Evolutionary conservation across 2,797 vertebrate species (phyloP).

Genomic region (Heliangelus exortis): DNA sequence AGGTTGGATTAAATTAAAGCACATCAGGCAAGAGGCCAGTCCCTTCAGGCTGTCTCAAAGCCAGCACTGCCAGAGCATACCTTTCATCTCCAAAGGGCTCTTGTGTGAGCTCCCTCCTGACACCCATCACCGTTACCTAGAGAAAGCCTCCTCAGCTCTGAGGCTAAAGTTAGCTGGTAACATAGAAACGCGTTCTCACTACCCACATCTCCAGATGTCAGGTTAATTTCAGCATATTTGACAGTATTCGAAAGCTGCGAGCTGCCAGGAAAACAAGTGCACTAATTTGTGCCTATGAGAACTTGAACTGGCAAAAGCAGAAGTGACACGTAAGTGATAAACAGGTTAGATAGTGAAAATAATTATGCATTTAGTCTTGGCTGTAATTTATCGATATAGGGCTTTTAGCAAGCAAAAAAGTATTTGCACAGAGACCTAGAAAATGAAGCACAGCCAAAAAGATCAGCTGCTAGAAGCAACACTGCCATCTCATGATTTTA

Average conservation of each 20-base stretch:
- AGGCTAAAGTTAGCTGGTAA: slow-evolving; percentile 63
- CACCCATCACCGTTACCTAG: not conserved
- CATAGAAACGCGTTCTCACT: slow-evolving; percentile 64
- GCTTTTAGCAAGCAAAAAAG: slow-evolving; percentile 35
- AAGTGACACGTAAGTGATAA: not conserved
- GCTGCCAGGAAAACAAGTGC: slow-evolving; percentile 16
- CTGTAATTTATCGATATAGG: slow-evolving; percentile 12
- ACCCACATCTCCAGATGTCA: slow-evolving; percentile 69
- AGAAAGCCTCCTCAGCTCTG: slow-evolving; percentile 14
- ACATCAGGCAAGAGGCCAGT: not conserved
- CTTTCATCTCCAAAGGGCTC: not conserved
- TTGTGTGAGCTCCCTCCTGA: not conserved
- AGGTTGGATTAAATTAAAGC: not conserved
- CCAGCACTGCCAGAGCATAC: not conserved
- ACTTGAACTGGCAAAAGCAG: slow-evolving; percentile 34
- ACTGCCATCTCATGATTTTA: slow-evolving; percentile 72
- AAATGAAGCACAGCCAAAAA: slow-evolving; percentile 49
- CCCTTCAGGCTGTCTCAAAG: not conserved
- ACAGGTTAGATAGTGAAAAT: slow-evolving; percentile 60
- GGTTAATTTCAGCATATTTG: slow-evolving; percentile 41
- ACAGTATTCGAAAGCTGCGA: not conserved
- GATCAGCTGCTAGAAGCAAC: slow-evolving; percentile 66
- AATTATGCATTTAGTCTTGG: slow-evolving; percentile 32
- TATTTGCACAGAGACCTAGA: slow-evolving; percentile 26
- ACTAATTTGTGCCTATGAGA: not conserved